Conservation (phyloP, 2,888 invertebrate genomes). For the Tromatobia lineatoria region DNA sequence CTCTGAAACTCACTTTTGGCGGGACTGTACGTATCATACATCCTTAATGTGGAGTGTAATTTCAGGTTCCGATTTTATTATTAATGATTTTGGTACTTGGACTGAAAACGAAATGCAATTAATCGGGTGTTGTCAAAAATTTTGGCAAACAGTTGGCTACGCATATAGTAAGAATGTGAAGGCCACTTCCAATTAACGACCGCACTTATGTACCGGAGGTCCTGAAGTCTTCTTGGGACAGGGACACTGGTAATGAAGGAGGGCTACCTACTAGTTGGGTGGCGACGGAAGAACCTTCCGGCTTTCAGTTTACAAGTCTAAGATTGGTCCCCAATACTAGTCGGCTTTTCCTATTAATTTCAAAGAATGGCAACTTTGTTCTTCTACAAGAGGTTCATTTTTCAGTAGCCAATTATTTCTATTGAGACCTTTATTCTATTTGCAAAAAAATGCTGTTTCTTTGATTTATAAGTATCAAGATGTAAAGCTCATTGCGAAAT, state of each 20-base stretch:
- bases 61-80: too few relatives aligned
- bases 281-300: constrained; percentile 38
- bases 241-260: constrained; percentile 46
- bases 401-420: neutral
- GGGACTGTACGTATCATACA: too few relatives aligned
- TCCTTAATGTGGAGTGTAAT: too few relatives aligned
- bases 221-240: constrained; percentile 29
- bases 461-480: neutral
- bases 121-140: neutral
- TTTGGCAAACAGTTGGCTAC: constrained; percentile 10
- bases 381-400: neutral
- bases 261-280: constrained; percentile 13
- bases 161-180: neutral
- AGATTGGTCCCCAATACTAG: neutral
- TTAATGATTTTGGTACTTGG: too few relatives aligned
- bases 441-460: neutral
- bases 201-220: constrained; percentile 25
- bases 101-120: neutral
- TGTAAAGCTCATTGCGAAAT: neutral
- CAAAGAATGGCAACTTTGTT: neutral
- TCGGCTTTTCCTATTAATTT: constrained; percentile 37
- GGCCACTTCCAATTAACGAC: constrained; percentile 17
- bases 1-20: too few relatives aligned
- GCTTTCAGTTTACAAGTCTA: constrained; percentile 10
- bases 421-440: neutral